phyloP scores from a whole-genome alignment of 2,113 vertebrate genomes.

The Entomyzon cyanotis region DNA sequence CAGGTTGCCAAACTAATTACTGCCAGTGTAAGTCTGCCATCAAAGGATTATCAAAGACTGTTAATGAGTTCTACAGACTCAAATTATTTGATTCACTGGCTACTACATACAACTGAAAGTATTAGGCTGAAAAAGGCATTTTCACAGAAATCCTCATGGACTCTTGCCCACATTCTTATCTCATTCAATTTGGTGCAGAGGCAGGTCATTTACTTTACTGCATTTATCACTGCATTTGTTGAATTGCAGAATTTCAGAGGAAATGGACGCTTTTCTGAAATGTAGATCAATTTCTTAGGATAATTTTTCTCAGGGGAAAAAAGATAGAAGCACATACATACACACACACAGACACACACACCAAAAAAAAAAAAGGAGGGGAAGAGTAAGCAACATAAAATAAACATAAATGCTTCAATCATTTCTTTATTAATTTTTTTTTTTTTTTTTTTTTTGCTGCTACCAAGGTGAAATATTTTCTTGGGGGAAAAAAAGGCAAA shows the following conservation, averaged over 20 bases:
- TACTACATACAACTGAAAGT: background rate
- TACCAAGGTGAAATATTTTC: background rate
- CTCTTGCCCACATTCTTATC: background rate
- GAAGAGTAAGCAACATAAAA: background rate
- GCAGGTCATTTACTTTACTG: background rate
- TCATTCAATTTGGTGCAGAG: background rate
- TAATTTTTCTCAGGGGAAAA: fast-evolving
- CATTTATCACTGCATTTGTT: background rate
- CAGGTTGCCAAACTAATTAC: background rate
- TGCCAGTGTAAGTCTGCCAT: background rate
- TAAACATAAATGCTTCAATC: background rate
- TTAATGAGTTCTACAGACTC: background rate
- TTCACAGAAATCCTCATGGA: background rate
- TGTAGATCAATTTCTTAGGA: background rate
- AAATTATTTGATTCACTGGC: background rate
- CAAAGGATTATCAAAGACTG: background rate
- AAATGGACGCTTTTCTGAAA: background rate
- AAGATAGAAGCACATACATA: background rate
- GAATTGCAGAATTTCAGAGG: background rate
- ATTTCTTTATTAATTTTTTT: background rate
- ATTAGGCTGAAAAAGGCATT: background rate
- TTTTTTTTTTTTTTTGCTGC: background rate
- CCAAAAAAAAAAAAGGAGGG: background rate
- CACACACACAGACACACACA: background rate
- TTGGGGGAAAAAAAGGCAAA: background rate